Percentiles rank a stretch among this genome's conserved stretches.
phyloP scores from a whole-genome alignment of 1,140 invertebrate genomes.

The Orchestia grillus region DNA sequence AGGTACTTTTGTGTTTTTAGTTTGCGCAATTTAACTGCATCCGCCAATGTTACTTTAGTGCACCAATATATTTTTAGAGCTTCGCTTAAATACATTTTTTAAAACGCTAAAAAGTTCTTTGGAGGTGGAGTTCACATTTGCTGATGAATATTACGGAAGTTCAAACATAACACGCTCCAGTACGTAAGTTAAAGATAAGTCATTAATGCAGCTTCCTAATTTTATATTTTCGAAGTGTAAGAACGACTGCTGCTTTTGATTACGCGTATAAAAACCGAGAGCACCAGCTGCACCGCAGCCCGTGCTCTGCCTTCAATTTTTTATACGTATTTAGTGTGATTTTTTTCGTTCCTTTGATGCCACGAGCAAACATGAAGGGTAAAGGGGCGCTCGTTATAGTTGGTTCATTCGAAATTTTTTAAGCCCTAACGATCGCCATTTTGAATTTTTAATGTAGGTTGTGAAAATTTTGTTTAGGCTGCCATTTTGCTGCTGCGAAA shows the following conservation, averaged over 20 bases:
- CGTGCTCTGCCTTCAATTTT: neutral
- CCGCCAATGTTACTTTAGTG: no score
- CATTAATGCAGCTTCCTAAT: neutral
- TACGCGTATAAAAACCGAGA: neutral
- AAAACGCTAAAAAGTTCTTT: no score
- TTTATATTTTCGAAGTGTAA: neutral
- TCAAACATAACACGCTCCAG: no score
- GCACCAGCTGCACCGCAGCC: constrained; percentile 4
- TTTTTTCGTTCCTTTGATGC: constrained; percentile 1
- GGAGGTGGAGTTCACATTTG: no score
- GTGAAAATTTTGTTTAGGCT: neutral
- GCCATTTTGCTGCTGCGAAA: neutral
- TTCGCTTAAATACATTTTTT: no score
- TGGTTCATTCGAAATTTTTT: constrained; percentile 12
- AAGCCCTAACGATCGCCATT: neutral
- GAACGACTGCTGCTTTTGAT: neutral
- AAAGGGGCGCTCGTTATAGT: constrained; percentile 34
- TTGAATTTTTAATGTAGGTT: constrained; percentile 24
- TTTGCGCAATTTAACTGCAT: no score
- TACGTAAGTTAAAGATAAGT: no score
- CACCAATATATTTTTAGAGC: no score
- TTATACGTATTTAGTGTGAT: neutral
- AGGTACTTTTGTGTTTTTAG: no score
- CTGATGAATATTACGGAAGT: no score
- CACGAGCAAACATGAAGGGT: constrained; percentile 8